Conservation (phyloP, 2,113 vertebrate genomes). For the Sinocyclocheilus anshuiensis region DNA sequence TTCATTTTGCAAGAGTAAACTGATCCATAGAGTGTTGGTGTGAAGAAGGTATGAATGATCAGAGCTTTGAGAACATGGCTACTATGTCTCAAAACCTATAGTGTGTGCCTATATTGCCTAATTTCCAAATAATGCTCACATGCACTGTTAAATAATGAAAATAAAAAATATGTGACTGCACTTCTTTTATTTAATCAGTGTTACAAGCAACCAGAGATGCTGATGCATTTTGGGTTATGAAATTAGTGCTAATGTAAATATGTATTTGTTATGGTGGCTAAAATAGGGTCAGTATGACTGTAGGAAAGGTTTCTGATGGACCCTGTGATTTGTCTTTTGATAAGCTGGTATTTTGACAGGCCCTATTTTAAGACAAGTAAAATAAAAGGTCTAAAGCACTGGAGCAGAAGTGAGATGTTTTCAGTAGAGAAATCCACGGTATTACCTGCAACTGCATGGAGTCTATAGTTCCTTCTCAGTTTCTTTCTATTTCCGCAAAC, state of each 20-base stretch:
- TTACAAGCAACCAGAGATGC: neutral
- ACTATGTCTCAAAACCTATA: neutral
- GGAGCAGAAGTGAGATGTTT: neutral
- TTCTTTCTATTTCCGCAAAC: neutral
- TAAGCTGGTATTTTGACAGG: constrained; percentile 33
- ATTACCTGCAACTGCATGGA: neutral
- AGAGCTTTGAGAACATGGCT: neutral
- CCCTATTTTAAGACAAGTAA: neutral
- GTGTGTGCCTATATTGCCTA: neutral
- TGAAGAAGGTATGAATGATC: constrained; percentile 16
- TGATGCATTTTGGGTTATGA: neutral
- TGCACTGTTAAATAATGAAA: no score
- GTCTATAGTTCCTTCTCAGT: neutral
- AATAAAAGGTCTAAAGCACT: neutral
- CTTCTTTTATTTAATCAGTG: neutral
- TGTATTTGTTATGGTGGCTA: neutral
- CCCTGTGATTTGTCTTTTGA: neutral
- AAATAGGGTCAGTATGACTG: neutral
- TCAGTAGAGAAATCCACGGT: neutral
- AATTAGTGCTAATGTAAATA: neutral
- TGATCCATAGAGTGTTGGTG: neutral
- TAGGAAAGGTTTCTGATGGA: neutral
- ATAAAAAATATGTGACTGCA: neutral
- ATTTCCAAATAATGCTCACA: neutral
- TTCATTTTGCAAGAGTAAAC: constrained; percentile 34